Evolutionary conservation across 2,888 invertebrate species (phyloP), one percentile per base, ranked within the genome.

Genomic region (Drosophila limbata): DNA sequence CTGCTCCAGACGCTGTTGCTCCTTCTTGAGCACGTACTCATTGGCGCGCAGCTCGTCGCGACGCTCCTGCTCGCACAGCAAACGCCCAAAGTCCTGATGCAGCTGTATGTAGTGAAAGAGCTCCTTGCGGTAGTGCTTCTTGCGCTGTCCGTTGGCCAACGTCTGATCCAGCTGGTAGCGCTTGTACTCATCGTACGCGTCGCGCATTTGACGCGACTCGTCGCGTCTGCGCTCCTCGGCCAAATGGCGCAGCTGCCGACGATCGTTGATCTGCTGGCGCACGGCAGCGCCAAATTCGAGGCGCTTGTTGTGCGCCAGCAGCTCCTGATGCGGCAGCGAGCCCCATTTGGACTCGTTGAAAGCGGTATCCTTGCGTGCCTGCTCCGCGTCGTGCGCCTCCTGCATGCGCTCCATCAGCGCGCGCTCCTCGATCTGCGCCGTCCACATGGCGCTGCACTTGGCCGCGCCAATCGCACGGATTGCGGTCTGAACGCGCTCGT

Each of bases 361-460:
- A 0, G 59, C 68, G 4, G 5, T 31, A 8, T 80, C 74, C 63
- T 79, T 87, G 95, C 60, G 68, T 0, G 59, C 72, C 83, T 79
- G 95, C 90, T 96, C 96, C 3, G 94, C 94, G 6, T 94, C 95
- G 79, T 95, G 95, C 0, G 95, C 94, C 2, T 94, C 94, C 95
- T 89, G 95, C 95, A 74, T 95, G 90, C 17, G 96, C 95, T 50
- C 95, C 95, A 1, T 96, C 95, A 91, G 95, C 95, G 84, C 96
- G 95, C 13, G 96, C 95, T 74, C 96, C 96, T 90, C 96, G 95
- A 25, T 96, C 96, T 75, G 96, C 94, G 10, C 96, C 95, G 45
- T 96, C 95, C 77, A 96, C 96, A 85, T 80, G 42, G 84, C 84
- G 15, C 82, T 82, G 53, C 87, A 96, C 94, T 79, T 95, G 94